A percentile compares a stretch with the other conserved stretches of the same genome.
Conservation (phyloP, 2,888 invertebrate species). For the Troides oblongomaculatus region DNA sequence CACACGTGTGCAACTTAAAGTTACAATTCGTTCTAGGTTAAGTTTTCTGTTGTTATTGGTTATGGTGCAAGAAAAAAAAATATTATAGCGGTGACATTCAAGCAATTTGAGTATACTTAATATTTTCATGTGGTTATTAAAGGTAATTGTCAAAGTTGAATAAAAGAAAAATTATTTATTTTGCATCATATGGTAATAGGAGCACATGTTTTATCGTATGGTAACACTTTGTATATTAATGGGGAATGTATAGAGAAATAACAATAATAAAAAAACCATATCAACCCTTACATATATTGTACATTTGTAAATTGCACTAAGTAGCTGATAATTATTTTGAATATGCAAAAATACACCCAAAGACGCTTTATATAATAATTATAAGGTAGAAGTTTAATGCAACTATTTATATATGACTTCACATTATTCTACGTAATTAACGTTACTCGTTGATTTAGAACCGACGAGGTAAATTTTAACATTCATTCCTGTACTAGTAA, state of each 20-base stretch:
- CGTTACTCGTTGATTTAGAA: too few species aligned
- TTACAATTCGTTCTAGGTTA: slow-evolving; percentile 20
- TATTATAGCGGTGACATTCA: not conserved
- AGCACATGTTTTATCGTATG: not conserved
- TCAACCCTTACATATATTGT: slow-evolving; percentile 38
- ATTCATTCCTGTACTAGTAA: too few species aligned
- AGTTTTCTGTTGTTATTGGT: slow-evolving; percentile 10
- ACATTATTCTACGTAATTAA: too few species aligned
- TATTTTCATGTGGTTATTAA: too few species aligned
- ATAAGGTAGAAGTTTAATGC: slow-evolving; percentile 32
- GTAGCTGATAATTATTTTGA: slow-evolving; percentile 33
- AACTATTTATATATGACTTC: slow-evolving; percentile 30
- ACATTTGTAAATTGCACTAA: slow-evolving; percentile 37
- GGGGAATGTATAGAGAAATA: slow-evolving; percentile 23
- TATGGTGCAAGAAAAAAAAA: slow-evolving; percentile 16
- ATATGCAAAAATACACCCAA: slow-evolving; percentile 43
- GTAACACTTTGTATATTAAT: slow-evolving; percentile 3
- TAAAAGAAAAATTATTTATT: too few species aligned
- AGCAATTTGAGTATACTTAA: too few species aligned
- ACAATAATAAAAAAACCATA: slow-evolving; percentile 38
- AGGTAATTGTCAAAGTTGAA: too few species aligned
- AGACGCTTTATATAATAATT: slow-evolving; percentile 49
- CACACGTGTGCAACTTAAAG: slow-evolving; percentile 17
- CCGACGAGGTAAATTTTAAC: too few species aligned
- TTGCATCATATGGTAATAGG: not conserved